Evolutionary conservation across 1,140 invertebrate genomes (phyloP).

Genomic region (Lasioglossum albipes): DNA sequence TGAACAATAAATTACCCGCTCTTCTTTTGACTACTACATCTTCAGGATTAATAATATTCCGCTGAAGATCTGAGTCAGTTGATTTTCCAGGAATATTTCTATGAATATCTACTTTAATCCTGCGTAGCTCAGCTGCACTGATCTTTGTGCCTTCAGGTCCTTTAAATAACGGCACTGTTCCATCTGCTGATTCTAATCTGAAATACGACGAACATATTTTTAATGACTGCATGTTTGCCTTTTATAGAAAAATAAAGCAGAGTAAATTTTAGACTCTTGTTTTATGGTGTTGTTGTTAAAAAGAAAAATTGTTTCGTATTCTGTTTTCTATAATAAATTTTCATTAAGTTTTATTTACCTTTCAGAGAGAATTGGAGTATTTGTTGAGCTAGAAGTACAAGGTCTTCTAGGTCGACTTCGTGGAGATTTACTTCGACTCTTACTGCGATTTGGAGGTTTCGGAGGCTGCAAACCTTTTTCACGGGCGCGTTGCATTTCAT

Average conservation of each 20-base stretch:
- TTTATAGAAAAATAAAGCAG: too few relatives aligned
- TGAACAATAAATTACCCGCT: conserved; percentile 58
- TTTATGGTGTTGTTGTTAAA: too few relatives aligned
- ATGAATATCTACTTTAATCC: conserved; percentile 68
- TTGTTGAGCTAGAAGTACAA: conserved; percentile 16
- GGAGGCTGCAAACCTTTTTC: conserved; percentile 14
- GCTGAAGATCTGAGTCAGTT: conserved; percentile 26
- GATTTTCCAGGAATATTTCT: conserved; percentile 53
- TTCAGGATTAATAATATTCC: conserved; percentile 62
- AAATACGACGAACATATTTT: neutral
- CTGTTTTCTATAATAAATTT: too few relatives aligned
- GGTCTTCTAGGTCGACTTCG: conserved; percentile 16
- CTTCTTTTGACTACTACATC: conserved; percentile 63
- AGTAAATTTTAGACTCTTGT: too few relatives aligned
- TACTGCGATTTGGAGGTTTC: conserved; percentile 8
- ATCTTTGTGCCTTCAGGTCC: conserved; percentile 58
- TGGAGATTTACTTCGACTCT: conserved; percentile 47
- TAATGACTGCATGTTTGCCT: too few relatives aligned
- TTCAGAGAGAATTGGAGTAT: conserved; percentile 52
- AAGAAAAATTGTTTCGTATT: too few relatives aligned
- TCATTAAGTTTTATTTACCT: conserved; percentile 50
- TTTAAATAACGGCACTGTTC: conserved; percentile 54
- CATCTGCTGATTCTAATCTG: conserved; percentile 55
- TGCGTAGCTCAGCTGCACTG: conserved; percentile 51
- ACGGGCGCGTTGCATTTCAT: conserved; percentile 45